Evolutionary conservation across 2,797 vertebrate genomes (phyloP).

Genomic region (Sebastes iracundus): DNA sequence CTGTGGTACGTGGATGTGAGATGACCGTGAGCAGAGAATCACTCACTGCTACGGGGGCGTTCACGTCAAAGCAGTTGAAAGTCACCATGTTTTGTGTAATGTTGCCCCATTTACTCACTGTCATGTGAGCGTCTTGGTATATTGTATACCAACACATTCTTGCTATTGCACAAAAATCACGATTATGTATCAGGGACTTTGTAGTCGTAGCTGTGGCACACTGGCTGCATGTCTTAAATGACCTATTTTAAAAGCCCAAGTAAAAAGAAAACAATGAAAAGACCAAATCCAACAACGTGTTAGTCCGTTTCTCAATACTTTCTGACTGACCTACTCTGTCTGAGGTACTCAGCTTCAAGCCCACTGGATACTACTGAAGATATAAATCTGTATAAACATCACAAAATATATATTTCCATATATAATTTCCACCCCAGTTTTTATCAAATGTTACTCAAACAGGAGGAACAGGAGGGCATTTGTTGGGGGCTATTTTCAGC

Average conservation of each 20-base stretch:
- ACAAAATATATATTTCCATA: neutral
- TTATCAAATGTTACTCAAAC: neutral
- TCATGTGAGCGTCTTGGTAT: neutral
- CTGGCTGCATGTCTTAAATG: neutral
- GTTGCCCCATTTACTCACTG: neutral
- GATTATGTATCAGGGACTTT: slow-evolving; percentile 8
- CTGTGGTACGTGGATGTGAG: neutral
- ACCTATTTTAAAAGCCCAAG: neutral
- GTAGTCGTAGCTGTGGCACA: neutral
- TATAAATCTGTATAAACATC: neutral
- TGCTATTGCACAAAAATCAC: neutral
- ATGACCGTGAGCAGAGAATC: neutral
- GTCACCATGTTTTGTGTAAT: neutral
- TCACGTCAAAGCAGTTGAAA: neutral
- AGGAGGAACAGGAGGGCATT: neutral
- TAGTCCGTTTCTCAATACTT: neutral
- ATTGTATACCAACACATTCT: slow-evolving; percentile 2
- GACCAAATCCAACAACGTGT: neutral
- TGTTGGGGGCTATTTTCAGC: neutral
- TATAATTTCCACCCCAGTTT: neutral
- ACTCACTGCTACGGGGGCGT: neutral
- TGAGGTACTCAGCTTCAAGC: no score
- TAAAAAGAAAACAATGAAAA: neutral
- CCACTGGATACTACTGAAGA: neutral
- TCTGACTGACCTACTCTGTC: neutral